Percentiles rank a stretch among this genome's conserved stretches.
Evolutionary conservation across 2,797 vertebrate genomes (phyloP).

Genomic region (Enteromius mattozi): DNA sequence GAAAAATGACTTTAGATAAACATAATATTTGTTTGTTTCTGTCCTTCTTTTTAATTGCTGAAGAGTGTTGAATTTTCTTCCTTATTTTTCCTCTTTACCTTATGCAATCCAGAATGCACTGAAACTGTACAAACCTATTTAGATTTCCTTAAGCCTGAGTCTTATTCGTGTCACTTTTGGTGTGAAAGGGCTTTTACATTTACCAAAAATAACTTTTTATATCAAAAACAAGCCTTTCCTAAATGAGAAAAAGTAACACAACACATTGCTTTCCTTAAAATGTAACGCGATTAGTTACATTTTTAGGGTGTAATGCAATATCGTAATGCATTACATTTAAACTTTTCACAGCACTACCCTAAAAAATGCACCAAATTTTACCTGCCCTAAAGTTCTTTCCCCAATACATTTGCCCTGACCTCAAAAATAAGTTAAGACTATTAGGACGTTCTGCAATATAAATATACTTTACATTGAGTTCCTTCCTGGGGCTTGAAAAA

Average conservation of each 20-base stretch:
- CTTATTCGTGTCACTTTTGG: background rate
- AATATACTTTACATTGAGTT: constrained; percentile 31
- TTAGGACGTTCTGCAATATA: constrained; percentile 23
- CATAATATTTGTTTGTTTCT: background rate
- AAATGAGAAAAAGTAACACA: too few species aligned
- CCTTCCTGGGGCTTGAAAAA: constrained; percentile 6
- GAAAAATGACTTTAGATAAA: background rate
- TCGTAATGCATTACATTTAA: background rate
- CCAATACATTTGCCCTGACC: constrained; percentile 28
- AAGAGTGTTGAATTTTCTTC: background rate
- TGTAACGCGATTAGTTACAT: background rate
- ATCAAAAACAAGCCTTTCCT: background rate
- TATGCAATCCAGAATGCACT: too few species aligned
- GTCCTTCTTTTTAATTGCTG: background rate
- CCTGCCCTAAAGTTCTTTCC: background rate
- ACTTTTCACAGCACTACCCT: background rate
- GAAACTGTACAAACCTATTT: too few species aligned
- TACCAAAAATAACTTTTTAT: background rate
- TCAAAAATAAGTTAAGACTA: constrained; percentile 44
- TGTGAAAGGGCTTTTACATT: background rate
- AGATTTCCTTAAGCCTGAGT: too few species aligned
- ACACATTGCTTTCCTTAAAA: too few species aligned
- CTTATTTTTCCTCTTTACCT: too few species aligned
- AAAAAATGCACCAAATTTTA: background rate
- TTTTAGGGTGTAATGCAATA: background rate